Evolutionary conservation across 2,888 invertebrate genomes (phyloP), one percentile per base, ranked within the genome.

Genomic region (Mesorhabditis belari): DNA sequence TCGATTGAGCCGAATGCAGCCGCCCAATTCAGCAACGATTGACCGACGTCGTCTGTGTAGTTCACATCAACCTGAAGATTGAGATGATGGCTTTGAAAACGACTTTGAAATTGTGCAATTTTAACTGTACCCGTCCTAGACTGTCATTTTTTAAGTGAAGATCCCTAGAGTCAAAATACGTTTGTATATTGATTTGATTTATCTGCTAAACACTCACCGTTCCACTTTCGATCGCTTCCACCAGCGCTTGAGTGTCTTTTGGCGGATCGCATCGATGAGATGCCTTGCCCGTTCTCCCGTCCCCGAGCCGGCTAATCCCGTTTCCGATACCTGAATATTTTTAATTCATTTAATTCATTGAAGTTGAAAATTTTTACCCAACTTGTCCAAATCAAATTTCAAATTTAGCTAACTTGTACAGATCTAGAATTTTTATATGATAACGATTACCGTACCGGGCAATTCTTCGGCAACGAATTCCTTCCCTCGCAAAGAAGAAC

Each of bases 11-110:
- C 98, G 83, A 98, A 98, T 0, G 98, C 98, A 0, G 96, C 92
- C 0, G 96, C 95, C 94, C 98, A 98, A 84, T 98, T 98, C 54
- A 98, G 85, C 59, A 98, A 85, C 0, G 96, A 96, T 84, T 98
- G 98, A 0, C 98, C 98, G 9, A 98, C 98, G 84, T 98, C 98
- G 82, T 98, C 98, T 87, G 95, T 96, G 82, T 95, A 96, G 84
- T 98, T 98, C 3, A 95, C 93, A 84, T 96, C 95, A 90, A 66
- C 86, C 86, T 56, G 25, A 64, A 52, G 28, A 3, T 9, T n/a
- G 53, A 17, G 25, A n/a, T 5, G 12, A 19, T 51, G 9, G 9
- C 21, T 51, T 19, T 17, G 9, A 23, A 9, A 51, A n/a, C 72
- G 24, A 67, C 60, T 51, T 69, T 58, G 50, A 58, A 57, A 17